These are phyloP conservation scores for Catagonus wagneri DNA, from an alignment of 2,113 vertebrate species.

Conservation along the genomic window DNA sequence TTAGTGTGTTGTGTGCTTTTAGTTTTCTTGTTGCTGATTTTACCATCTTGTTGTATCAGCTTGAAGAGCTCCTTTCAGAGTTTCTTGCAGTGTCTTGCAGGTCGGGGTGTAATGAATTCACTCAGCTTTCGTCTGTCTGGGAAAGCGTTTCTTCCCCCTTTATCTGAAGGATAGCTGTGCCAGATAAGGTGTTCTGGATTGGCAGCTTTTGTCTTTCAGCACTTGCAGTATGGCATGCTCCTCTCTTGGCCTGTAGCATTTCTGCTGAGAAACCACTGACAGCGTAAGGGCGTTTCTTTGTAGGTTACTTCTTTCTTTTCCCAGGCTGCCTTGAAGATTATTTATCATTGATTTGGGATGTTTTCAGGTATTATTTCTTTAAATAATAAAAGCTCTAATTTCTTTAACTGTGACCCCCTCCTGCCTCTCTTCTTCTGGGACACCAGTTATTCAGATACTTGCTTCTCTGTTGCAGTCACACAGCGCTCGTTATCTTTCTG, in stretches of 20 bases:
- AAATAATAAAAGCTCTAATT: background rate
- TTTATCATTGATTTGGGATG: background rate
- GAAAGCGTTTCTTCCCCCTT: too few species aligned
- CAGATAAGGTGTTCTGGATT: too few species aligned
- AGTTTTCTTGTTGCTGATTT: background rate
- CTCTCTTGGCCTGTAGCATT: too few species aligned
- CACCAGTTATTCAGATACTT: background rate
- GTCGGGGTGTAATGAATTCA: background rate
- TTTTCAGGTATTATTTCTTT: background rate
- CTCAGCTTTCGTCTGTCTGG: too few species aligned
- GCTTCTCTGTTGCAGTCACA: background rate
- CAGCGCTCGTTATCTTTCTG: background rate
- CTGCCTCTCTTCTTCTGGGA: background rate
- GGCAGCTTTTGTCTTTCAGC: too few species aligned
- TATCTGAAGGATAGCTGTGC: too few species aligned
- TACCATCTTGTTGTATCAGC: background rate
- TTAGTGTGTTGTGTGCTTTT: background rate
- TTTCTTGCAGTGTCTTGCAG: background rate
- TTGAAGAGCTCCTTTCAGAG: background rate
- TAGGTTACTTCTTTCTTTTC: background rate
- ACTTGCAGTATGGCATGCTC: too few species aligned
- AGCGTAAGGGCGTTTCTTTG: background rate
- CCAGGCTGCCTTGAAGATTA: background rate
- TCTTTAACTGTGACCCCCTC: background rate
- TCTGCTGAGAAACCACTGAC: background rate